phyloP scores from a whole-genome alignment of 2,113 vertebrate species.

The Lonchura striata region DNA sequence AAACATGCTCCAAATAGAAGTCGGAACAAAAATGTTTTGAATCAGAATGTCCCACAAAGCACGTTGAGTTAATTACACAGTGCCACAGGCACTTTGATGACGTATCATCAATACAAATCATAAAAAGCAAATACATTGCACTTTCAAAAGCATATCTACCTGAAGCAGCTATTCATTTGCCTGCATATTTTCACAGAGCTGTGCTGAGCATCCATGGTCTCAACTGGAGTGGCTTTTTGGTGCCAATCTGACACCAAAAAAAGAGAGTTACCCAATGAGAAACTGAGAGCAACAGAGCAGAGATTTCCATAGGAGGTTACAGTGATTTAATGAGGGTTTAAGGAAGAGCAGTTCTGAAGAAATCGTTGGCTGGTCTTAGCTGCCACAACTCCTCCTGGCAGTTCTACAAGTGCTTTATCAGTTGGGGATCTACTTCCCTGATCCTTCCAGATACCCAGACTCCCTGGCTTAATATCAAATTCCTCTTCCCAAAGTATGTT shows the following conservation, averaged over 20 bases:
- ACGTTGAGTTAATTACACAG: not conserved
- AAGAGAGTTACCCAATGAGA: rapidly evolving
- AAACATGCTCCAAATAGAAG: not conserved
- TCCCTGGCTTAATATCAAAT: constrained; percentile 15
- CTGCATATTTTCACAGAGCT: rapidly evolving
- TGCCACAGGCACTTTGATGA: not conserved
- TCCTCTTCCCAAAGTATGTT: not conserved
- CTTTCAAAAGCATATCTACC: not conserved
- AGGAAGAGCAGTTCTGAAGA: not conserved
- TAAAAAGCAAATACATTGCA: rapidly evolving
- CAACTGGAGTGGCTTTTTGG: not conserved
- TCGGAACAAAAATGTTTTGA: not conserved
- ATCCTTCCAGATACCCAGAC: not conserved
- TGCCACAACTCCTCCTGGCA: not conserved
- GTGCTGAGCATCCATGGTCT: rapidly evolving
- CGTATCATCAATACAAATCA: not conserved
- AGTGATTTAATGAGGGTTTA: not conserved
- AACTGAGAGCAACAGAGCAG: not conserved
- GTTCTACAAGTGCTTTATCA: not conserved
- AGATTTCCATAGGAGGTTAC: not conserved
- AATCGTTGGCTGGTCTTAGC: not conserved
- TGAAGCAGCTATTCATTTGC: not conserved
- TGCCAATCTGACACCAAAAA: not conserved
- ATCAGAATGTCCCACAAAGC: not conserved
- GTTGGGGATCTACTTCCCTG: not conserved